These are phyloP conservation scores for Oryctes rhinoceros DNA, from an alignment of 1,140 invertebrate species.

Conservation along the genomic window DNA sequence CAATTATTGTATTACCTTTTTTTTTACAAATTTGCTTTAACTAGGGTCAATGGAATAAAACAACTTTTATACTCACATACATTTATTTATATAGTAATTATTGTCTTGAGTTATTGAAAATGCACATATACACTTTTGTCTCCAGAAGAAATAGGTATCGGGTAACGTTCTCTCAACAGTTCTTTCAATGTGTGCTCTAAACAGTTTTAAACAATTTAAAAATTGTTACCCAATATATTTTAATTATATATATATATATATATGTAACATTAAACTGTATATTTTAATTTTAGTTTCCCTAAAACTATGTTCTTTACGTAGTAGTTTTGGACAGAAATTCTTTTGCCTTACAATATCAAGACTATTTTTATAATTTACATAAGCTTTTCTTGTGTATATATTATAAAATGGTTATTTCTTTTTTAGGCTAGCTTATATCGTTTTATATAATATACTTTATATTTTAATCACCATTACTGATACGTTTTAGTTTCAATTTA, in stretches of 20 bases:
- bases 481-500: slow-evolving; percentile 60
- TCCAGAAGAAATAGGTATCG: slow-evolving; percentile 47
- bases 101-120: slow-evolving; percentile 62
- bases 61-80: slow-evolving; percentile 47
- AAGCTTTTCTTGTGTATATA: slow-evolving; percentile 40
- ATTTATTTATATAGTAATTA: slow-evolving; percentile 59
- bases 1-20: no score
- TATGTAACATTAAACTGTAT: slow-evolving; percentile 14
- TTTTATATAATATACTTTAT: slow-evolving; percentile 45
- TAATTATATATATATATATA: slow-evolving; percentile 29
- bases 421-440: slow-evolving; percentile 40
- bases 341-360: slow-evolving; percentile 36
- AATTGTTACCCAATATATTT: slow-evolving; percentile 16
- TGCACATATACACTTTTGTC: slow-evolving; percentile 59
- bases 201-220: slow-evolving; percentile 25
- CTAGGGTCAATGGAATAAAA: neutral
- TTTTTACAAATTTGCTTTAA: no score
- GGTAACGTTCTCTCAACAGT: slow-evolving; percentile 45
- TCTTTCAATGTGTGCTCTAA: neutral
- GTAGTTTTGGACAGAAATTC: slow-evolving; percentile 34
- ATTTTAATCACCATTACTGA: slow-evolving; percentile 60
- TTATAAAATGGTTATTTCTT: slow-evolving; percentile 40
- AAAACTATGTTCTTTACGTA: slow-evolving; percentile 29
- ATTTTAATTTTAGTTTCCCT: neutral
- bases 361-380: slow-evolving; percentile 38